Base-by-base conservation (phyloP, 35 echinoderm and acorn worm genomes). In the Lytechinus pictus region DNA sequence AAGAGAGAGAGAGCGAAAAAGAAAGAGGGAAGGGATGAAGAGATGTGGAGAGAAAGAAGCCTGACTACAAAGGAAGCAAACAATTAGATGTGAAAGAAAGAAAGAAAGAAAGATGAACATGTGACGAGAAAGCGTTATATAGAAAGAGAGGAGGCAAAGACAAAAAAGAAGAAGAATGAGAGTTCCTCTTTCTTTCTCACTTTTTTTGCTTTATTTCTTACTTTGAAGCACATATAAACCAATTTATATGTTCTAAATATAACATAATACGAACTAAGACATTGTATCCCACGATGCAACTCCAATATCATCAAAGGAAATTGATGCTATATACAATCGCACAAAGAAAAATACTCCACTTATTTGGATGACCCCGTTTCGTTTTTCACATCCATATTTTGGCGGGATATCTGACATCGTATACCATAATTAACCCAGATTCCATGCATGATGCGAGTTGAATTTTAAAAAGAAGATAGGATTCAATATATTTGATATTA, bases 361-460 rank as follows among this genome's bases (percentile, higher is more conserved):
- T 79, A 16, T 79, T 79, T 79, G n/a, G 66, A 79, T 79, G 66
- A n/a, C 66, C 66, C 12, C 2, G 66, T 79, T 79, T 79, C 19
- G n/a, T 79, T 79, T 79, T 79, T 79, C 66, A 24, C 66, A 79
- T 79, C 66, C 21, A 24, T 79, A 24, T 58, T 71, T 79, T 79
- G 33, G 19, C 19, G n/a, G 66, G 66, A 79, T 79, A 24, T 24
- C 19, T 1, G 66, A 14, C 66, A 79, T 24, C 66, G n/a, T 24
- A 79, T 79, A 24, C n/a, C 66, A 79, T 79, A 79, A 79, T 79
- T 79, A 79, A 24, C 66, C 66, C n/a, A 79, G 66, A 79, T 79
- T 24, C 66, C 6, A 24, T 16, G 61, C 3, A 79, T 24, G 12
- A 79, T 79, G 66, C n/a, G 66, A 24, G 21, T 79, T 24, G 19